phyloP scores from a whole-genome alignment of 2,113 vertebrate species.

The Pedionomus torquatus region DNA sequence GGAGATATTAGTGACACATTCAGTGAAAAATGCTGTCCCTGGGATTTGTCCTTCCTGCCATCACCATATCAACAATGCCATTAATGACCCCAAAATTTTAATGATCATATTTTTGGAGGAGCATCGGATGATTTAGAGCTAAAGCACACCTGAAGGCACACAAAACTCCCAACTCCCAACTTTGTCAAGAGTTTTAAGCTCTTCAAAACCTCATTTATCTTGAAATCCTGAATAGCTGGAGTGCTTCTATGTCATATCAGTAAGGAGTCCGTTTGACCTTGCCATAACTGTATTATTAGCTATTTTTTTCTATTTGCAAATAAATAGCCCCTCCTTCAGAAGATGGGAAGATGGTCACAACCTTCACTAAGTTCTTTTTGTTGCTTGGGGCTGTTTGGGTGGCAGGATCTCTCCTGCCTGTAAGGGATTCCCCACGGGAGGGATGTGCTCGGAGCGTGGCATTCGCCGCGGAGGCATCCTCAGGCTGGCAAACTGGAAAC shows the following conservation, averaged over 20 bases:
- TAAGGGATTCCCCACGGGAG: neutral
- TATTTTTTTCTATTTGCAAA: neutral
- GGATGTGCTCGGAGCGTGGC: fast-evolving
- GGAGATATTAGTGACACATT: neutral
- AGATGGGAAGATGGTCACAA: neutral
- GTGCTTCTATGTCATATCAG: neutral
- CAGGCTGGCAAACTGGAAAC: neutral
- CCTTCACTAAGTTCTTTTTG: neutral
- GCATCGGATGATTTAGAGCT: neutral
- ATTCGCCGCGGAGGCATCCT: neutral
- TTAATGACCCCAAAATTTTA: neutral
- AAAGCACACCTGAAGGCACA: neutral
- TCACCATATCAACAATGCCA: fast-evolving
- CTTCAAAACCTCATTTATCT: neutral
- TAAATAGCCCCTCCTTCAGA: neutral
- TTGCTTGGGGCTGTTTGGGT: neutral
- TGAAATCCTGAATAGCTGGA: neutral
- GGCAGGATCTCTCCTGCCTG: neutral
- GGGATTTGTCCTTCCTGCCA: neutral
- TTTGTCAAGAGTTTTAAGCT: neutral
- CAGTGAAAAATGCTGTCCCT: neutral
- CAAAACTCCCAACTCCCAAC: neutral
- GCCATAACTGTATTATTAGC: too few species aligned
- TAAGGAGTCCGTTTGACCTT: neutral
- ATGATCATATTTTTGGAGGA: fast-evolving